Conservation (phyloP, 2,113 vertebrate genomes). For the Toxostoma redivivum region DNA sequence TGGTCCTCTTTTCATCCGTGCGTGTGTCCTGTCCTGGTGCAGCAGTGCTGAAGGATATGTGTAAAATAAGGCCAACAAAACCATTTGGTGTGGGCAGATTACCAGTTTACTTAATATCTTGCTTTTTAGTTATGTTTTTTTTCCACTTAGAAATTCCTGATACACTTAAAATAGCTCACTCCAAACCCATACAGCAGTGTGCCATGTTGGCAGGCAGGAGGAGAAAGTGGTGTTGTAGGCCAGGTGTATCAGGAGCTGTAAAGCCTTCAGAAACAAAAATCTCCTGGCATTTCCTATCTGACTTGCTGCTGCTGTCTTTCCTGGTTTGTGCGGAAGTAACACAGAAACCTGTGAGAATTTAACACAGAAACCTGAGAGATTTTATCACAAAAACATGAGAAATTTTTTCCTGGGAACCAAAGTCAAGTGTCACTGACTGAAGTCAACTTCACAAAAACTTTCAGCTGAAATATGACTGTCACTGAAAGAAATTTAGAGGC, state of each 20-base stretch:
- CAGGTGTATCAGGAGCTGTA: neutral
- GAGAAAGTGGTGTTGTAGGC: neutral
- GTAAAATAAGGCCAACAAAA: neutral
- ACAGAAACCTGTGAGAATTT: neutral
- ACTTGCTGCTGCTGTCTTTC: neutral
- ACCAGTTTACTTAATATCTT: neutral
- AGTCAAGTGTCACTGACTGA: neutral
- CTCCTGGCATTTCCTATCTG: neutral
- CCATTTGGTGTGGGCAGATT: neutral
- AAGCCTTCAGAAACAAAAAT: neutral
- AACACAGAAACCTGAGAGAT: neutral
- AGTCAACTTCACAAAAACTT: neutral
- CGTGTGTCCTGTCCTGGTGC: accelerated
- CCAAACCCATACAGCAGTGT: neutral
- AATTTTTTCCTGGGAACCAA: neutral
- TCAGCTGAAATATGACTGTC: neutral
- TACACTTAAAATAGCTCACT: neutral
- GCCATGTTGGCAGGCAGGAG: neutral
- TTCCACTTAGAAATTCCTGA: neutral
- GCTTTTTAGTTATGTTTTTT: neutral
- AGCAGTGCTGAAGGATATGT: neutral
- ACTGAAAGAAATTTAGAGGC: neutral
- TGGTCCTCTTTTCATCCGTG: neutral
- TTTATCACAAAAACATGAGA: neutral
- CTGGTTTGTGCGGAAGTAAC: neutral